Evolutionary conservation across 2,113 vertebrate species (phyloP).

Genomic region (Cyphomyrus discorhynchus): DNA sequence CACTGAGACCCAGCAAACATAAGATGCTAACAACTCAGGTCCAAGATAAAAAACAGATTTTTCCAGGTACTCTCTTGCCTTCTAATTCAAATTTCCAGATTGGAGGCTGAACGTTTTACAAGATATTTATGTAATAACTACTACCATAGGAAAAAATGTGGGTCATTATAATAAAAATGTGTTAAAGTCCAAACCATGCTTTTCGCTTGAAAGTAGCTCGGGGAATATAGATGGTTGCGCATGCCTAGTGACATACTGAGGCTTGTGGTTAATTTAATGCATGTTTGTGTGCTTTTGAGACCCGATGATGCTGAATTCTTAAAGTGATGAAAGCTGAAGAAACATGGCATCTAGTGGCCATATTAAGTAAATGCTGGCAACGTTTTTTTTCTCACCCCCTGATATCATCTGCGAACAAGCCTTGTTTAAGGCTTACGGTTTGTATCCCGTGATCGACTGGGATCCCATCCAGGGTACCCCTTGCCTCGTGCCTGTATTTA

Average conservation of each 20-base stretch:
- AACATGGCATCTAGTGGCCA: not conserved
- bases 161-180: not conserved
- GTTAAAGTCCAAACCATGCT: not conserved
- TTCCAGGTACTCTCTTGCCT: not conserved
- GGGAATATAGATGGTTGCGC: not conserved
- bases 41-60: not conserved
- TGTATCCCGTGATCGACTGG: not conserved
- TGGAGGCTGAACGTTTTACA: not conserved
- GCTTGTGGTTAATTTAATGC: not conserved
- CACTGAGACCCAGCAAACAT: not conserved
- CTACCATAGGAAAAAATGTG: conserved; percentile 8
- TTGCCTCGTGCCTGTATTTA: not conserved
- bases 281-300: not conserved
- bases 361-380: not conserved
- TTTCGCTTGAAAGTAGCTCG: not conserved
- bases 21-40: not conserved
- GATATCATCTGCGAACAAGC: not conserved
- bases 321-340: not conserved
- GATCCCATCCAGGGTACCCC: not conserved
- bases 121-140: not conserved
- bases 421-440: not conserved
- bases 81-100: not conserved
- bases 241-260: not conserved
- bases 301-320: not conserved
- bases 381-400: not conserved